Evolutionary conservation across 2,888 invertebrate species (phyloP).

Genomic region (Seira sanloemensis): DNA sequence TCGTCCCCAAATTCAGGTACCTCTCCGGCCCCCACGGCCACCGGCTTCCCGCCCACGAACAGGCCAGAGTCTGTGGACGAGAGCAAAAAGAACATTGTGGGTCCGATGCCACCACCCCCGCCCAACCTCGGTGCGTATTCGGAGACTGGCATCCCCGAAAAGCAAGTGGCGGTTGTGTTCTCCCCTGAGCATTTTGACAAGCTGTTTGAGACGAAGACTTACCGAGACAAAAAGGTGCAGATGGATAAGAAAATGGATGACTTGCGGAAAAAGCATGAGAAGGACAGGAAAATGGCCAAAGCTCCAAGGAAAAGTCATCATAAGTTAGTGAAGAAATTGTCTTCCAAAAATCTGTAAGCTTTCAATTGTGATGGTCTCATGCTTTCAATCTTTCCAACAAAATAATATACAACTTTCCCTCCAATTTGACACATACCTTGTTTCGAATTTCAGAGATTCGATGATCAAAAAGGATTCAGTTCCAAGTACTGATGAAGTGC

Average conservation of each 20-base stretch:
- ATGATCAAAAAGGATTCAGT: slow-evolving; percentile 66
- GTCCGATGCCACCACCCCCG: slow-evolving; percentile 64
- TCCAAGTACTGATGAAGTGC: slow-evolving; percentile 67
- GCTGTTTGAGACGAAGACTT: slow-evolving; percentile 87
- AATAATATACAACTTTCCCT: no score
- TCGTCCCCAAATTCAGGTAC: slow-evolving; percentile 41
- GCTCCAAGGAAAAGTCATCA: slow-evolving; percentile 78
- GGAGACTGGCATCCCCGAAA: slow-evolving; percentile 55
- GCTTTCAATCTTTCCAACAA: no score
- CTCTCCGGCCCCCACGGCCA: slow-evolving; percentile 29
- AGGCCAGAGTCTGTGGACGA: slow-evolving; percentile 57
- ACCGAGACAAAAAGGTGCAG: slow-evolving; percentile 88
- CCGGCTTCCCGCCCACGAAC: slow-evolving; percentile 38
- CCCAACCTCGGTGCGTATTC: slow-evolving; percentile 62
- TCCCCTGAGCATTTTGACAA: slow-evolving; percentile 87
- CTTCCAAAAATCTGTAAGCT: slow-evolving; percentile 86
- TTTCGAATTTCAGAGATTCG: slow-evolving; percentile 58
- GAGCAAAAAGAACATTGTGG: slow-evolving; percentile 59
- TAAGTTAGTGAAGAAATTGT: slow-evolving; percentile 85
- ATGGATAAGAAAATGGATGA: slow-evolving; percentile 91
- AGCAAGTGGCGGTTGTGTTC: slow-evolving; percentile 78
- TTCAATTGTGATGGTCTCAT: neutral
- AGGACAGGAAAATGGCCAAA: slow-evolving; percentile 76
- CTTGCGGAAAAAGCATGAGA: slow-evolving; percentile 88
- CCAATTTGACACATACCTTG: neutral